phyloP scores from a whole-genome alignment of 2,888 invertebrate genomes.

The Cactoblastis cactorum region DNA sequence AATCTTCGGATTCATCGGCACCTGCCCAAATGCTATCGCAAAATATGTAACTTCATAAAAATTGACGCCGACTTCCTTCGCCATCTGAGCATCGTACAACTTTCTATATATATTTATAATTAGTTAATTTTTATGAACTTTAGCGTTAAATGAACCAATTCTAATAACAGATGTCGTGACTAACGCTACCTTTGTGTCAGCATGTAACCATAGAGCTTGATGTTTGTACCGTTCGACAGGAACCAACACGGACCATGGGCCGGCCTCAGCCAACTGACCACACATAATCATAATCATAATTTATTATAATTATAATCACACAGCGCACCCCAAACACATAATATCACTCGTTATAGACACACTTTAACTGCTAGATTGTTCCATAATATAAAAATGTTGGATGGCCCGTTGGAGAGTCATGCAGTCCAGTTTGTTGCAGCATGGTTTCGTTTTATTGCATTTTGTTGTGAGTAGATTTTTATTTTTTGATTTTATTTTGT shows the following conservation, averaged over 20 bases:
- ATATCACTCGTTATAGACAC: slow-evolving; percentile 16
- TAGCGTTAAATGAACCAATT: slow-evolving; percentile 18
- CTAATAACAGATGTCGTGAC: slow-evolving; percentile 34
- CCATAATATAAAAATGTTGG: slow-evolving; percentile 25
- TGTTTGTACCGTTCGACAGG: slow-evolving; percentile 72
- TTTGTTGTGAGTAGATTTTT: slow-evolving; percentile 75
- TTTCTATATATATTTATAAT: too few species aligned
- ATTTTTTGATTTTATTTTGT: slow-evolving; percentile 27
- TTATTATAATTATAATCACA: neutral
- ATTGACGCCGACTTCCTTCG: too few species aligned
- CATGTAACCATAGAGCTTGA: slow-evolving; percentile 70
- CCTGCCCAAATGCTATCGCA: too few species aligned
- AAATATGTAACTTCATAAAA: too few species aligned
- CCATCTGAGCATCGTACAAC: too few species aligned
- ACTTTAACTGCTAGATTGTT: slow-evolving; percentile 15
- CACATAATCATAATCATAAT: slow-evolving; percentile 28
- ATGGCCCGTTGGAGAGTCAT: slow-evolving; percentile 57
- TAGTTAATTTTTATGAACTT: neutral
- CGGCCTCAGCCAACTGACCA: slow-evolving; percentile 64
- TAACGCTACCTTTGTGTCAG: slow-evolving; percentile 61
- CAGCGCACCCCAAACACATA: slow-evolving; percentile 9
- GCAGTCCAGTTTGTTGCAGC: slow-evolving; percentile 59
- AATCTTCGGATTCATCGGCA: too few species aligned
- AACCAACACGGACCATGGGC: slow-evolving; percentile 72
- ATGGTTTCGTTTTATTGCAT: slow-evolving; percentile 73